Percentiles rank a stretch among this genome's conserved stretches.
Evolutionary conservation across 2,888 invertebrate genomes (phyloP).

Genomic region (Chromoteleia sp.): DNA sequence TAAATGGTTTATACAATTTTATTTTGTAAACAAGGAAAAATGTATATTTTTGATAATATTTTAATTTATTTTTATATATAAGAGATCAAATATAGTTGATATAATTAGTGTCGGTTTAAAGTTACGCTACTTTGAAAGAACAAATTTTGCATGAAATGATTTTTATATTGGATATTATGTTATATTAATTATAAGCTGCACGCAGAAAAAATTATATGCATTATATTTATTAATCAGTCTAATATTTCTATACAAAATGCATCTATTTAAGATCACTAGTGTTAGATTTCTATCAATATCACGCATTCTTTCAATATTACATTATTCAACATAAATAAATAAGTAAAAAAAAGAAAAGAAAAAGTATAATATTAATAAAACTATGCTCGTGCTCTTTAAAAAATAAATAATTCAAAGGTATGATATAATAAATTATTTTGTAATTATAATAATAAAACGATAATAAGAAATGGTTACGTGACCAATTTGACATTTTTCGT

Average conservation of each 20-base stretch:
- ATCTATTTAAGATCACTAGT: constrained; percentile 20
- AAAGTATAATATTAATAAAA: constrained; percentile 49
- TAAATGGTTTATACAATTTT: too few species aligned
- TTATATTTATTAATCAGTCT: background rate
- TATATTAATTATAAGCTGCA: constrained; percentile 35
- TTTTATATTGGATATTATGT: constrained; percentile 31
- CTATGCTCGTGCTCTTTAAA: constrained; percentile 83
- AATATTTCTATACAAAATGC: background rate
- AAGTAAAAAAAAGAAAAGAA: constrained; percentile 49
- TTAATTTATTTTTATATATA: too few species aligned
- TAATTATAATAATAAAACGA: constrained; percentile 79
- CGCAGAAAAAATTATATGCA: constrained; percentile 17
- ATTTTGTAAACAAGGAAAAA: too few species aligned
- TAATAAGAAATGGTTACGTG: constrained; percentile 84
- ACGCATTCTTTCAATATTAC: background rate
- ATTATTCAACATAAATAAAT: background rate
- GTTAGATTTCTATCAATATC: constrained; percentile 16
- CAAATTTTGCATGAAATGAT: constrained; percentile 39
- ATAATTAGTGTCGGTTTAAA: too few species aligned
- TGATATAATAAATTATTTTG: constrained; percentile 76
- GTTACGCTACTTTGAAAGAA: too few species aligned
- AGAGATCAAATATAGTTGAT: too few species aligned
- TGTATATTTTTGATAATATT: too few species aligned
- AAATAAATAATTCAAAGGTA: constrained; percentile 77
- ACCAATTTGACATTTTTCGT: constrained; percentile 85